phyloP scores from a whole-genome alignment of 2,113 vertebrate species.

The Ochotona curzoniae region DNA sequence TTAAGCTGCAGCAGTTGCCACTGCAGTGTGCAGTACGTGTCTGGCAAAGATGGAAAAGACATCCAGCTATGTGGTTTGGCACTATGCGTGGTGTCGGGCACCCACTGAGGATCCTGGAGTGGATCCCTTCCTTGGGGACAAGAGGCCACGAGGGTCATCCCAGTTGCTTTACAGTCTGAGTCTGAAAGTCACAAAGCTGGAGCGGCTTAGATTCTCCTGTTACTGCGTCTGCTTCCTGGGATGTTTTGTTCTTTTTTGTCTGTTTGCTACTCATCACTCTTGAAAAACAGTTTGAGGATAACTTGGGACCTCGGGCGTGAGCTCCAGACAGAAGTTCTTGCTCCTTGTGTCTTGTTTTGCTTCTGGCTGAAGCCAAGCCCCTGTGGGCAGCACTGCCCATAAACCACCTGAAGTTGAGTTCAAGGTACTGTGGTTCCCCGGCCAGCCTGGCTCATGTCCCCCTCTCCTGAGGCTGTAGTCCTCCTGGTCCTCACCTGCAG shows the following conservation, averaged over 20 bases:
- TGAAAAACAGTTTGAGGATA: neutral
- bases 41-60: too few species aligned
- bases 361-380: neutral
- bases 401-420: neutral
- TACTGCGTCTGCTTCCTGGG: neutral
- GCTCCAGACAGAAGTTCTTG: neutral
- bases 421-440: neutral
- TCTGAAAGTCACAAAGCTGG: neutral
- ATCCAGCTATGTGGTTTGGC: too few species aligned
- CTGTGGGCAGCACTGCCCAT: neutral
- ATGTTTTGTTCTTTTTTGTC: slow-evolving; percentile 1
- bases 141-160: neutral
- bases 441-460: neutral
- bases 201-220: neutral
- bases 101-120: too few species aligned
- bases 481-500: neutral
- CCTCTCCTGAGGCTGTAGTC: neutral
- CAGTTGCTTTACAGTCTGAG: neutral
- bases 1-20: too few species aligned
- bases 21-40: too few species aligned
- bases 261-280: neutral
- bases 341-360: neutral
- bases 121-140: too few species aligned
- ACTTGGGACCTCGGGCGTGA: neutral
- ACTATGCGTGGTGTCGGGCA: too few species aligned